These are phyloP conservation scores for Muscicapa adusta DNA, from an alignment of 2,113 vertebrate genomes.

Conservation along the genomic window DNA sequence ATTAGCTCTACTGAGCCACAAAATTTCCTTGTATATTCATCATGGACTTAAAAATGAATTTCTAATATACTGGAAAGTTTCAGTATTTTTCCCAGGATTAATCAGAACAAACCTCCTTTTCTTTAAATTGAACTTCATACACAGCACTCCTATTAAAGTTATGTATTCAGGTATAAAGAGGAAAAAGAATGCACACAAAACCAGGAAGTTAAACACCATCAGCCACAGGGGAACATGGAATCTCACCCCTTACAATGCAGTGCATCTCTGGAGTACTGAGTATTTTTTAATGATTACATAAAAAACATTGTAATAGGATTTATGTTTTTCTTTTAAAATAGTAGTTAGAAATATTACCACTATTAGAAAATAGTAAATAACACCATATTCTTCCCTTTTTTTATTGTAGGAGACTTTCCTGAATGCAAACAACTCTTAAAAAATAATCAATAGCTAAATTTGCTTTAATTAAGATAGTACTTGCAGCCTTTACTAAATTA, in stretches of 20 bases:
- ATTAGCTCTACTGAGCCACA: not conserved
- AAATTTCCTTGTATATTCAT: not conserved
- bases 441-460: not conserved
- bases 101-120: not conserved
- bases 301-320: not conserved
- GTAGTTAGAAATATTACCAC: not conserved
- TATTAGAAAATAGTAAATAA: not conserved
- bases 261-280: not conserved
- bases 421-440: not conserved
- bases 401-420: not conserved
- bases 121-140: not conserved
- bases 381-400: not conserved
- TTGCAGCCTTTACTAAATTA: not conserved
- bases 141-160: not conserved
- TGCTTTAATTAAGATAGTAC: not conserved
- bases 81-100: not conserved
- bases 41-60: not conserved
- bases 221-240: not conserved
- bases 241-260: not conserved
- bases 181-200: not conserved
- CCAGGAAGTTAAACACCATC: not conserved
- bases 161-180: not conserved
- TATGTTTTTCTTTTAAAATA: not conserved
- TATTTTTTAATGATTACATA: slow-evolving; percentile 20
- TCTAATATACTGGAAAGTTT: not conserved